phyloP scores from a whole-genome alignment of 1,140 invertebrate genomes.

The Forficula auricularia region DNA sequence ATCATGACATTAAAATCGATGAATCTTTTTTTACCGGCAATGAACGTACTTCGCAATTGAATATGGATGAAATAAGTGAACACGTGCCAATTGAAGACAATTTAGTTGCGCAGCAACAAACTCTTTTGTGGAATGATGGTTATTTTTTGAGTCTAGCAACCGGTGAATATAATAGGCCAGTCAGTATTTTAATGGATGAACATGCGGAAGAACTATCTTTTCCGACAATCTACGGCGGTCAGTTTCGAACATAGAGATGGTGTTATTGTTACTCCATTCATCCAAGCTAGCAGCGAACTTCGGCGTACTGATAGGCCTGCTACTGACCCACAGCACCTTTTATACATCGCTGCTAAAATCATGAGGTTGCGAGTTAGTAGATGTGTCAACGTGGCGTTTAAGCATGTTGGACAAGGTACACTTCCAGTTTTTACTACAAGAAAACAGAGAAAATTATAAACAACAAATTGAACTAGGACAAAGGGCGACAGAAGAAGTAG shows the following conservation, averaged over 20 bases:
- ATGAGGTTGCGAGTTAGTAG: constrained; percentile 15
- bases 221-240: constrained; percentile 21
- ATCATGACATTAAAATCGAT: too few relatives aligned
- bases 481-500: too few relatives aligned
- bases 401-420: constrained; percentile 16
- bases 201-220: constrained; percentile 24
- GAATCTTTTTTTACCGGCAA: too few relatives aligned
- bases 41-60: too few relatives aligned
- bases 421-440: too few relatives aligned
- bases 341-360: constrained; percentile 17
- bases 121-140: constrained; percentile 21
- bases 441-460: too few relatives aligned
- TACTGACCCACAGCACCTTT: constrained; percentile 13
- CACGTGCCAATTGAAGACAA: too few relatives aligned
- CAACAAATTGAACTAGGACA: too few relatives aligned
- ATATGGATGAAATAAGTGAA: too few relatives aligned
- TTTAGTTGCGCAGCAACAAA: too few relatives aligned
- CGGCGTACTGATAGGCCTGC: constrained; percentile 13
- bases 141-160: constrained; percentile 18
- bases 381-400: constrained; percentile 9
- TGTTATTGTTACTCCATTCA: constrained; percentile 11
- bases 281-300: constrained; percentile 16
- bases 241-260: constrained; percentile 16
- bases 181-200: constrained; percentile 16
- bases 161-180: constrained; percentile 13